phyloP scores from a whole-genome alignment of 2,888 invertebrate species.

The Bruchidius siliquastri region DNA sequence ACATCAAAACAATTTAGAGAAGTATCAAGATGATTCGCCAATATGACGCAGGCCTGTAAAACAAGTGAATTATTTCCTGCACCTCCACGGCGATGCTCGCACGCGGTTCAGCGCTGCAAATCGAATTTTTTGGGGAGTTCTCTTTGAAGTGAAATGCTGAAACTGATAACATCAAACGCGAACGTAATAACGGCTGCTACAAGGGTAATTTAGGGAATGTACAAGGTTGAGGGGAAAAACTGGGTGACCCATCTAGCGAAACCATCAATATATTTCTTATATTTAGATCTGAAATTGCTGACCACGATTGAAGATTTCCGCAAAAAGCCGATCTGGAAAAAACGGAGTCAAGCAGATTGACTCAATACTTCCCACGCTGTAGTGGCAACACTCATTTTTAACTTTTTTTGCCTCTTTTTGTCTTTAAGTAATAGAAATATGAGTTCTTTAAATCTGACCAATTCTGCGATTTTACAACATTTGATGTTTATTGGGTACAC shows the following conservation, averaged over 20 bases:
- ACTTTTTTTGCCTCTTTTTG: no score
- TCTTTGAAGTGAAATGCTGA: not conserved
- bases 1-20: not conserved
- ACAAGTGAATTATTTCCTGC: not conserved
- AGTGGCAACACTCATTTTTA: no score
- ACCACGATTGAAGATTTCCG: no score
- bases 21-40: not conserved
- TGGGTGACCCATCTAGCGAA: not conserved
- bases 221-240: not conserved
- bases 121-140: not conserved
- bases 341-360: no score
- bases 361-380: no score
- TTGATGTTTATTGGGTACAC: no score
- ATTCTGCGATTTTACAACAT: no score
- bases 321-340: no score
- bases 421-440: no score
- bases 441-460: no score
- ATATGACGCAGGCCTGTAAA: not conserved
- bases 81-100: not conserved
- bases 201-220: not conserved
- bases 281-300: no score
- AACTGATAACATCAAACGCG: not conserved
- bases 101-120: not conserved
- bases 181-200: not conserved
- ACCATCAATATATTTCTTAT: no score